phyloP scores from a whole-genome alignment of 2,888 invertebrate genomes.

The Neoscelio sp. region DNA sequence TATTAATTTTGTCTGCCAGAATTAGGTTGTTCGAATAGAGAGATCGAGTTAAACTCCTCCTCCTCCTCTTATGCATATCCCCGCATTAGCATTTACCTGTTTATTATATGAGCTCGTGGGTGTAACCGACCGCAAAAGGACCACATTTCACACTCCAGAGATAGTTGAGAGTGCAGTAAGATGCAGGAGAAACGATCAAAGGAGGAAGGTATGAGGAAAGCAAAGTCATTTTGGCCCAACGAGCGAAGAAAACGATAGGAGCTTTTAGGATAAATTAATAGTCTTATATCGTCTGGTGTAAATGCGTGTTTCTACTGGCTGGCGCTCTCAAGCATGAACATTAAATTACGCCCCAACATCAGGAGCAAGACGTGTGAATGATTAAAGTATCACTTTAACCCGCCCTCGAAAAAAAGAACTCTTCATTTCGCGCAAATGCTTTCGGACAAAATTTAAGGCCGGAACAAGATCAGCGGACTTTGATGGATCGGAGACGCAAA shows the following conservation, averaged over 20 bases:
- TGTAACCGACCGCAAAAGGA: slow-evolving; percentile 54
- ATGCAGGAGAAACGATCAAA: slow-evolving; percentile 36
- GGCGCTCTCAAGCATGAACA: slow-evolving; percentile 56
- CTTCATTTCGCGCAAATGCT: slow-evolving; percentile 19
- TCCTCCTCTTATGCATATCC: slow-evolving; percentile 43
- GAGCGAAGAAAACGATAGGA: slow-evolving; percentile 55
- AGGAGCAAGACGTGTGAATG: slow-evolving; percentile 57
- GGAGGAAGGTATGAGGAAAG: slow-evolving; percentile 13
- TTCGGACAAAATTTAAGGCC: slow-evolving; percentile 18
- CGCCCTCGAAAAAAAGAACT: slow-evolving; percentile 10
- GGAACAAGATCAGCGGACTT: slow-evolving; percentile 12
- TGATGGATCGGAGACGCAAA: slow-evolving; percentile 9
- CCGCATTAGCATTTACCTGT: slow-evolving; percentile 58
- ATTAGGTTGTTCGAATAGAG: slow-evolving; percentile 56
- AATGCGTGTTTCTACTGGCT: slow-evolving; percentile 56
- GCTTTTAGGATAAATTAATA: slow-evolving; percentile 64
- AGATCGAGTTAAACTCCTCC: slow-evolving; percentile 53
- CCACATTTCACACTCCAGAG: slow-evolving; percentile 50
- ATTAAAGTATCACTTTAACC: slow-evolving; percentile 54
- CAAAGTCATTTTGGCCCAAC: slow-evolving; percentile 52
- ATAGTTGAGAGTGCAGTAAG: slow-evolving; percentile 45
- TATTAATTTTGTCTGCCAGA: slow-evolving; percentile 48
- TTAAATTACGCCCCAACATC: slow-evolving; percentile 50
- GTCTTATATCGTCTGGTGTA: slow-evolving; percentile 59
- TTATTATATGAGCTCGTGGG: slow-evolving; percentile 56